phyloP scores from a whole-genome alignment of 2,888 invertebrate genomes.

The Apocheima hispidaria region DNA sequence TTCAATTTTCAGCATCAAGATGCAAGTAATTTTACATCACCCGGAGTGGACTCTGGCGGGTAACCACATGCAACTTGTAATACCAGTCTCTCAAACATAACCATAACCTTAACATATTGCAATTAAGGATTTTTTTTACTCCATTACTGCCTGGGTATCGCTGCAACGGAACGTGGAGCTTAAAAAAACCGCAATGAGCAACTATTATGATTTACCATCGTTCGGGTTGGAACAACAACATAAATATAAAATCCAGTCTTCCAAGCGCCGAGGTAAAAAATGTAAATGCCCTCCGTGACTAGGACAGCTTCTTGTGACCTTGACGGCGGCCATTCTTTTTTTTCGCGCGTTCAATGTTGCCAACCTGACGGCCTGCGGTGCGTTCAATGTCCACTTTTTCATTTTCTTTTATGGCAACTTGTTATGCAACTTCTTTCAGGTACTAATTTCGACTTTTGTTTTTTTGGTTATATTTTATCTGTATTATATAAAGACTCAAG shows the following conservation, averaged over 20 bases:
- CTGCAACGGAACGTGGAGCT: slow-evolving; percentile 37
- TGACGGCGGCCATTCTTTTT: slow-evolving; percentile 82
- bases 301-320: slow-evolving; percentile 85
- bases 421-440: slow-evolving; percentile 71
- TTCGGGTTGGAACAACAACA: slow-evolving; percentile 39
- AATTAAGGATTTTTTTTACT: slow-evolving; percentile 49
- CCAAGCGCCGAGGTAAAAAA: slow-evolving; percentile 73
- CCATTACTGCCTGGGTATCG: slow-evolving; percentile 45
- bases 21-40: slow-evolving; percentile 30
- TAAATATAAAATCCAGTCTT: slow-evolving; percentile 62
- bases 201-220: slow-evolving; percentile 43
- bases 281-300: slow-evolving; percentile 83
- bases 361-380: slow-evolving; percentile 74
- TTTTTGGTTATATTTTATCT: no score
- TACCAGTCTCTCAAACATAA: slow-evolving; percentile 48
- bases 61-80: slow-evolving; percentile 50
- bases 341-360: slow-evolving; percentile 83
- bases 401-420: slow-evolving; percentile 70
- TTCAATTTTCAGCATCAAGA: slow-evolving; percentile 3
- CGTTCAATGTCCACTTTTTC: slow-evolving; percentile 71
- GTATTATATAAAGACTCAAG: no score
- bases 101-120: slow-evolving; percentile 43
- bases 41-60: slow-evolving; percentile 36
- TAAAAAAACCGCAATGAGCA: slow-evolving; percentile 46
- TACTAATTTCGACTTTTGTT: slow-evolving; percentile 28